Conservation (phyloP, 1,140 invertebrate species). For the Acarapis woodi region DNA sequence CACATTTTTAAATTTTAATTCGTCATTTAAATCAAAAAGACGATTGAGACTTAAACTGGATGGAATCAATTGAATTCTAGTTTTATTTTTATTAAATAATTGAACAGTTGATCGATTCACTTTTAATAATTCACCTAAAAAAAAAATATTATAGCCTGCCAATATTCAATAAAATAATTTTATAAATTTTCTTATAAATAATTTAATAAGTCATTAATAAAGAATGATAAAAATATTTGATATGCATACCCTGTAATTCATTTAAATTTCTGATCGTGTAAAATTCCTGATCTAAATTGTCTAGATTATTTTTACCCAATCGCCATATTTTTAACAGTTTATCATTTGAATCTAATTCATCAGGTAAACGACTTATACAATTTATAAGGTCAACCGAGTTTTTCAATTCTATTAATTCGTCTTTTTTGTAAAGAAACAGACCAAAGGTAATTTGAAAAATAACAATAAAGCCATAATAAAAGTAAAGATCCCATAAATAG, state of each 20-base stretch:
- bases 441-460: conserved; percentile 85
- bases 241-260: neutral
- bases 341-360: conserved; percentile 67
- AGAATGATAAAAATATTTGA: neutral
- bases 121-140: too few relatives aligned
- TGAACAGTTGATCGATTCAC: too few relatives aligned
- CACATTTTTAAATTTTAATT: conserved; percentile 82
- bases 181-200: too few relatives aligned
- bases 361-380: conserved; percentile 72
- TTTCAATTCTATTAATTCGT: conserved; percentile 74
- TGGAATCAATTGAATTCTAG: too few relatives aligned
- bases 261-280: neutral
- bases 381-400: conserved; percentile 94
- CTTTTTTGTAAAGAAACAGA: conserved; percentile 70
- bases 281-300: neutral
- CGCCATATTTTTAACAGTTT: conserved; percentile 23
- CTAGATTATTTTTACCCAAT: neutral
- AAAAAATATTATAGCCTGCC: too few relatives aligned
- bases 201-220: too few relatives aligned
- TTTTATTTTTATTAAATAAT: conserved; percentile 9
- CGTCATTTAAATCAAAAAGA: conserved; percentile 54
- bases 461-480: conserved; percentile 64
- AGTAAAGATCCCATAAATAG: conserved; percentile 88
- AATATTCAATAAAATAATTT: too few relatives aligned
- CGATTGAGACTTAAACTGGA: neutral